Base-by-base conservation (phyloP, 2,888 invertebrate genomes). In the Rhagonycha lutea region DNA sequence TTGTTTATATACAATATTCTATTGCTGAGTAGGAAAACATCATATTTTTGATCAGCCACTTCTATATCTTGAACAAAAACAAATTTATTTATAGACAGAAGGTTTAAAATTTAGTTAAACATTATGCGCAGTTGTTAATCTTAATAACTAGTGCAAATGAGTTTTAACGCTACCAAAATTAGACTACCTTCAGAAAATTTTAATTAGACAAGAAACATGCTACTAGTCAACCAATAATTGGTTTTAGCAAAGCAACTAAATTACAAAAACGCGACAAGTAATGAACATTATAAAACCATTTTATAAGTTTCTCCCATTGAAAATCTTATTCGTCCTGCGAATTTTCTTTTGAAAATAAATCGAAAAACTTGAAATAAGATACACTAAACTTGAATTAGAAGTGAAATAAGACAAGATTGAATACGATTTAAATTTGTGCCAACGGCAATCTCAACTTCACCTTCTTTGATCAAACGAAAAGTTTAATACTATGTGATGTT, bases 291-390 rank as follows among this genome's bases (percentile, higher is more conserved):
- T 32, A 68, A 32, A 68, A 68, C 68, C 32, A 18, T 32, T 68
- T 68, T 68, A 32, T 29, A 18, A 68, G 32, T 68, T 68, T 29
- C 32, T 68, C 32, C 9, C 29, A 18, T 32, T 68, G n/a, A 65
- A 65, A 26, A 24, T 65, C 26, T 65, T 65, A 26, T 68, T 32
- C 47, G 32, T 14, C 29, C 32, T 32, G 24, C 28, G 61, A 68
- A 68, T 29, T 61, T 68, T 60, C 72, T 61, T 60, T 29, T 61
- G 72, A 28, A 68, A 68, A 72, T 72, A 72, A 72, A 72, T 72
- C 68, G 72, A 72, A 72, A 72, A 72, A 72, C 72, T 72, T 72
- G 72, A 61, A 72, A 68, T 72, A 72, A 72, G 72, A 28, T 72
- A 68, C n/a, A 72, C 47, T 68, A 72, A 72, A 68, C 29, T 61